Conservation (phyloP, 2,113 vertebrate genomes). For the Cairina moschata region DNA sequence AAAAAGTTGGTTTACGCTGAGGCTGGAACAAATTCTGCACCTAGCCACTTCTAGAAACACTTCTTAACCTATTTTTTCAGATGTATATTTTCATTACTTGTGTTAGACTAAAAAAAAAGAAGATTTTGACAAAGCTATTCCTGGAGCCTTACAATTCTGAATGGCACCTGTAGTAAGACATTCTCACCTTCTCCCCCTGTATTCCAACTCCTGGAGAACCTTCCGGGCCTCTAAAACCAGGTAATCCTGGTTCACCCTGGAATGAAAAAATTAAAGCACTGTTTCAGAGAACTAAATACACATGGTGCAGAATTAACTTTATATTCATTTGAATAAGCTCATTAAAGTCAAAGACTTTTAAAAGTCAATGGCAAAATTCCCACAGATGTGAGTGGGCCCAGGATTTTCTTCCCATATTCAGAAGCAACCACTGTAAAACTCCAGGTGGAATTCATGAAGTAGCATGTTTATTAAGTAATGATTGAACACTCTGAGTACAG, state of each 20-base stretch:
- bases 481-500: background rate
- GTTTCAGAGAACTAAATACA: background rate
- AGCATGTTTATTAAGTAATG: background rate
- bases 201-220: constrained; percentile 84
- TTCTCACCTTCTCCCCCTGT: constrained; percentile 88
- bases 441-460: background rate
- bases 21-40: background rate
- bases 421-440: background rate
- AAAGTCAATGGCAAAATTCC: background rate
- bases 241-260: constrained; percentile 86
- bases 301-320: background rate
- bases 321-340: background rate
- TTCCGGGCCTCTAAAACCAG: constrained; percentile 85
- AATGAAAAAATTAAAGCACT: background rate
- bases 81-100: background rate
- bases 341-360: background rate
- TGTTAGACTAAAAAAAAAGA: background rate
- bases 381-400: background rate
- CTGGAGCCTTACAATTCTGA: background rate
- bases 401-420: background rate
- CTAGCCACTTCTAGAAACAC: background rate
- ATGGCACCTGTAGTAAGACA: background rate
- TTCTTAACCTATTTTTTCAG: background rate
- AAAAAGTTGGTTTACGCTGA: background rate
- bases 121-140: background rate